Evolutionary conservation across 2,888 invertebrate species (phyloP).

Genomic region (Glomeris marginata): DNA sequence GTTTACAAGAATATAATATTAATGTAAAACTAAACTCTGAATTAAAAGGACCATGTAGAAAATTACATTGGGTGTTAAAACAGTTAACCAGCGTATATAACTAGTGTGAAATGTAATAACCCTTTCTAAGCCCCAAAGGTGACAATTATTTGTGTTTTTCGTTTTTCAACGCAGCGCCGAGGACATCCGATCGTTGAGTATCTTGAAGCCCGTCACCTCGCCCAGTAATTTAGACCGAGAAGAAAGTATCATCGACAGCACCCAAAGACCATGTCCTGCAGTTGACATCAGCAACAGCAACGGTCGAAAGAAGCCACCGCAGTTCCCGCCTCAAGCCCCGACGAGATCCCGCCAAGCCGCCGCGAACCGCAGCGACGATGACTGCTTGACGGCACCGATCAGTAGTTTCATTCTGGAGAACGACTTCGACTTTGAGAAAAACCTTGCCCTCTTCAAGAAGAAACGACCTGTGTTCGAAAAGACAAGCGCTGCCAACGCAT

Average conservation of each 20-base stretch:
- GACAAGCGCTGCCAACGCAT: slow-evolving; percentile 45
- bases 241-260: too few species aligned
- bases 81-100: too few species aligned
- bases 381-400: slow-evolving; percentile 58
- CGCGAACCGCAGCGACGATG: slow-evolving; percentile 45
- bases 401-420: slow-evolving; percentile 46
- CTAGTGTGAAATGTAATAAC: too few species aligned
- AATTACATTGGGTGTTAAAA: too few species aligned
- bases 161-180: too few species aligned
- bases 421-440: slow-evolving; percentile 92
- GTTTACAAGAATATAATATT: too few species aligned
- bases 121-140: too few species aligned
- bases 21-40: too few species aligned
- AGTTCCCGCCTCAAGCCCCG: slow-evolving; percentile 6
- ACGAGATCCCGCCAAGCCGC: slow-evolving; percentile 36
- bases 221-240: too few species aligned
- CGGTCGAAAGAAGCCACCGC: not conserved
- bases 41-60: too few species aligned
- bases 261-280: too few species aligned
- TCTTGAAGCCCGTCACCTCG: slow-evolving; percentile 5
- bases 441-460: slow-evolving; percentile 81
- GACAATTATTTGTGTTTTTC: too few species aligned
- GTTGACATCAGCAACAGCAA: not conserved
- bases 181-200: slow-evolving; percentile 17
- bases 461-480: slow-evolving; percentile 56